Percentiles rank a stretch among this genome's conserved stretches.
Evolutionary conservation across 1,140 invertebrate genomes (phyloP).

Genomic region (Tetranychus urticae): DNA sequence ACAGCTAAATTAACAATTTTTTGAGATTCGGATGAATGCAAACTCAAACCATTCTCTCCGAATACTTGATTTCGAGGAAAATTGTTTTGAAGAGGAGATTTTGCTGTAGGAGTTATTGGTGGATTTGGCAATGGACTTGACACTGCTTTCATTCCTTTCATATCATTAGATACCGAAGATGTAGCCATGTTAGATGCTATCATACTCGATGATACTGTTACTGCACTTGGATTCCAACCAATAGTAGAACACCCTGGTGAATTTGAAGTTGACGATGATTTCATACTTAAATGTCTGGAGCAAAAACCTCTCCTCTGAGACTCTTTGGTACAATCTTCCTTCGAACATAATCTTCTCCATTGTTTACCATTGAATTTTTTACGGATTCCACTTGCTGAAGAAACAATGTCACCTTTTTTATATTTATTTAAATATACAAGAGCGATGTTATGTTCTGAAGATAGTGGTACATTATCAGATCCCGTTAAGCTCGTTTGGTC

Average conservation of each 20-base stretch:
- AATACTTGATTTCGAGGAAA: neutral
- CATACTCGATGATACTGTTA: neutral
- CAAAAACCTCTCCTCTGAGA: constrained; percentile 87
- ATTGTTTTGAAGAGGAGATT: neutral
- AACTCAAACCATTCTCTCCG: neutral
- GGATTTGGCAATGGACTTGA: neutral
- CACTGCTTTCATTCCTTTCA: neutral
- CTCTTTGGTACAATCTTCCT: constrained; percentile 89
- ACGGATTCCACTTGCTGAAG: constrained; percentile 77
- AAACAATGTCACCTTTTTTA: constrained; percentile 94
- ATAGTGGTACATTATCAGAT: no score
- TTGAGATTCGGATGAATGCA: neutral
- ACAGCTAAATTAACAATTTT: neutral
- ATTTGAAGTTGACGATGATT: no score
- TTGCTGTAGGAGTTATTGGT: neutral
- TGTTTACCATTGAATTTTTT: constrained; percentile 99
- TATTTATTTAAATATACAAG: constrained; percentile 34
- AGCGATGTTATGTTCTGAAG: no score
- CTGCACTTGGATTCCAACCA: neutral
- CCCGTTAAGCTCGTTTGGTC: no score
- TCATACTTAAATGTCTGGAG: constrained; percentile 51
- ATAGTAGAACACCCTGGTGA: neutral
- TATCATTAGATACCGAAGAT: neutral
- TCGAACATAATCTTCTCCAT: constrained; percentile 84
- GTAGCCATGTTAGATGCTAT: neutral